phyloP scores from a whole-genome alignment of 2,113 vertebrate genomes.

The Tympanuchus pallidicinctus region DNA sequence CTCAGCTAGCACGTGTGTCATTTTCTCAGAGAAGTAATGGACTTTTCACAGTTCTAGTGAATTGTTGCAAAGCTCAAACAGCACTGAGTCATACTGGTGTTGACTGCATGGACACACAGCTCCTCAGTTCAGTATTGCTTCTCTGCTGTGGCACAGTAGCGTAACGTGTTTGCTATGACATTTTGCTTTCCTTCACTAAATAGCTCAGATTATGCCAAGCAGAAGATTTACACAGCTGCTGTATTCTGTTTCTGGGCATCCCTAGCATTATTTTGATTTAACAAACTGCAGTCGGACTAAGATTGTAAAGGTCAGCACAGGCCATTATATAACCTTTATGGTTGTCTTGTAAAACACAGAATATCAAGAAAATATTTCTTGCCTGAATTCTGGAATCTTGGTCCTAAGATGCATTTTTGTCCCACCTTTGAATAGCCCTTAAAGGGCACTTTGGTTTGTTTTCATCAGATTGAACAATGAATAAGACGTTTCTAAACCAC shows the following conservation, averaged over 20 bases:
- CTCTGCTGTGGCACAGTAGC: neutral
- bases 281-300: neutral
- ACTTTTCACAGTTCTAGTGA: neutral
- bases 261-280: neutral
- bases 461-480: neutral
- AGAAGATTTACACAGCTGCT: neutral
- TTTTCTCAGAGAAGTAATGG: neutral
- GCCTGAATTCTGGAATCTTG: neutral
- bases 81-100: neutral
- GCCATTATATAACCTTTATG: neutral
- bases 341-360: neutral
- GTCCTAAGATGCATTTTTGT: neutral
- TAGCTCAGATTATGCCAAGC: neutral
- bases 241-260: neutral
- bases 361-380: neutral
- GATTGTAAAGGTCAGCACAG: neutral
- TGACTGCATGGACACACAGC: neutral
- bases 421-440: neutral
- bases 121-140: neutral
- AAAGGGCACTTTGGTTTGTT: neutral
- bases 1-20: neutral
- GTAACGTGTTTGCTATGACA: neutral
- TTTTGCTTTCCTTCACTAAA: neutral
- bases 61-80: neutral
- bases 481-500: neutral